phyloP scores from a whole-genome alignment of 2,113 vertebrate genomes.

The Ursus arctos region DNA sequence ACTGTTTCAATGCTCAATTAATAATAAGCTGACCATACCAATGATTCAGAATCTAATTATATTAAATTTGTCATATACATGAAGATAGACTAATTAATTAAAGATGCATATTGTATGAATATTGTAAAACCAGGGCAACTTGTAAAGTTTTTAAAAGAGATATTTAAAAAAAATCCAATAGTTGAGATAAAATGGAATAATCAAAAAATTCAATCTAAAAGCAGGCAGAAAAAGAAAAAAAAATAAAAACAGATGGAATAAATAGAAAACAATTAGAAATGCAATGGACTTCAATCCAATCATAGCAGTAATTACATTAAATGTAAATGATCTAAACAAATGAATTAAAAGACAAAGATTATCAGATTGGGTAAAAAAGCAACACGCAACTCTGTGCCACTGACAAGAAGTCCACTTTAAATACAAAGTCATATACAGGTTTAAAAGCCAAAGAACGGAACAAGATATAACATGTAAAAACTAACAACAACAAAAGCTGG shows the following conservation, averaged over 20 bases:
- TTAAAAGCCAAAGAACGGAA: not conserved
- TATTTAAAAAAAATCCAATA: not conserved
- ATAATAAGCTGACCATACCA: not conserved
- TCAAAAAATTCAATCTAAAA: conserved; percentile 6
- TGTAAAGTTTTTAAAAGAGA: not conserved
- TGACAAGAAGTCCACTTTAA: not conserved
- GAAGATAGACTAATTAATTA: conserved; percentile 4
- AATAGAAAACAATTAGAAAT: conserved; percentile 16
- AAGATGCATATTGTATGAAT: not conserved
- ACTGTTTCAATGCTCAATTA: not conserved
- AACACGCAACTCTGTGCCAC: not conserved
- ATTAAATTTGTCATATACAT: not conserved
- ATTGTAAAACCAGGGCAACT: not conserved
- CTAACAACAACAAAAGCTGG: not conserved
- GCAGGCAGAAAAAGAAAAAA: not conserved
- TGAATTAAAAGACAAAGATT: not conserved
- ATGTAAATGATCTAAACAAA: not conserved
- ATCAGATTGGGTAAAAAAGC: not conserved
- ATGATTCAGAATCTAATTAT: not conserved
- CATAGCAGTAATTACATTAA: not conserved
- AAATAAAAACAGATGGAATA: not conserved
- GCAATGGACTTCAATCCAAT: not conserved
- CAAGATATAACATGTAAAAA: not conserved
- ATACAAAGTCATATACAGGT: not conserved
- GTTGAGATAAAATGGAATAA: conserved; percentile 32